Conservation (phyloP, 2,888 invertebrate genomes). For the Calliopum simillimum region DNA sequence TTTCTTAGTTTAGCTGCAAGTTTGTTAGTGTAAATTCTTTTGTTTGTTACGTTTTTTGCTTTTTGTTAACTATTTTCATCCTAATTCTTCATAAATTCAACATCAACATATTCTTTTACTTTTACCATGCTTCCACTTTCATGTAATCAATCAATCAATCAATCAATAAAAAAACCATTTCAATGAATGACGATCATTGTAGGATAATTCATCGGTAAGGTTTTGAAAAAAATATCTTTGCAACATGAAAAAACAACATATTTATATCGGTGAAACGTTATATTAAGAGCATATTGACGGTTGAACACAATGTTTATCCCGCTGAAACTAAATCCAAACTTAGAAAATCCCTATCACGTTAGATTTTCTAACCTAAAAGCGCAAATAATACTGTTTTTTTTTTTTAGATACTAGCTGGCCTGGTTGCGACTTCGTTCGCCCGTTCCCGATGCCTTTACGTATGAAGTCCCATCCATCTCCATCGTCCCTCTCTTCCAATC, state of each 20-base stretch:
- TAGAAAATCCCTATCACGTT: too few species aligned
- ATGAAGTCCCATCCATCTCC: too few species aligned
- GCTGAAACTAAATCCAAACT: too few species aligned
- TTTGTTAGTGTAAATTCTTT: constrained; percentile 34
- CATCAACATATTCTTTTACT: constrained; percentile 59
- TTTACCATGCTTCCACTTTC: constrained; percentile 59
- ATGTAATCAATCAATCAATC: constrained; percentile 51
- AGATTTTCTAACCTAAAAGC: too few species aligned
- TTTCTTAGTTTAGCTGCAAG: constrained; percentile 27
- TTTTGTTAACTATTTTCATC: constrained; percentile 22
- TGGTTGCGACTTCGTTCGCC: too few species aligned
- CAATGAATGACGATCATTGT: constrained; percentile 56
- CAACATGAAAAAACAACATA: background rate
- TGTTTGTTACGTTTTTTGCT: constrained; percentile 36
- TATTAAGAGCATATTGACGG: background rate
- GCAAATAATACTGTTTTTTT: too few species aligned
- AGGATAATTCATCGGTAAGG: constrained; percentile 63
- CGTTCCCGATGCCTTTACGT: too few species aligned
- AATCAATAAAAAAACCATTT: constrained; percentile 47
- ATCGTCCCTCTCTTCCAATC: too few species aligned
- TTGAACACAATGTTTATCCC: background rate
- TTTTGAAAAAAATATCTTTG: constrained; percentile 28
- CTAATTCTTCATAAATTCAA: constrained; percentile 45
- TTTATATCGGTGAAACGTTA: background rate
- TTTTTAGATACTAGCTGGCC: too few species aligned